Conservation (phyloP, 2,113 vertebrate species). For the Chiloscyllium plagiosum region DNA sequence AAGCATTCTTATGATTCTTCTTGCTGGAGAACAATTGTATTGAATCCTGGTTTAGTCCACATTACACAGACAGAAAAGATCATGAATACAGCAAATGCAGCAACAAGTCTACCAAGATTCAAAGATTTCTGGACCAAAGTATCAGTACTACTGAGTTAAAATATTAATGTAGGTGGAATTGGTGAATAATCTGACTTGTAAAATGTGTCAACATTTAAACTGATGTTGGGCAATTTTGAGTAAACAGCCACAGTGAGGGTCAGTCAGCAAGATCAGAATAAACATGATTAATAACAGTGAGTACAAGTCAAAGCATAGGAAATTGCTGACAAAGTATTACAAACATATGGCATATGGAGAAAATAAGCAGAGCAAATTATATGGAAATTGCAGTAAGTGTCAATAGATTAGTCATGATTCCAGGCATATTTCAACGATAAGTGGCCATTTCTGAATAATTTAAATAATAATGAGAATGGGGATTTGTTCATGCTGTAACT, state of each 20-base stretch:
- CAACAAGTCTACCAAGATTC: background rate
- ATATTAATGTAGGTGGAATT: background rate
- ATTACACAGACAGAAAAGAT: background rate
- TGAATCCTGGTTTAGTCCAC: background rate
- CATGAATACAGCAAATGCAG: constrained; percentile 1
- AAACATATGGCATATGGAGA: background rate
- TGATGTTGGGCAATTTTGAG: background rate
- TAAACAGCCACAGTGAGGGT: background rate
- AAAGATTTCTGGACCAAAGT: background rate
- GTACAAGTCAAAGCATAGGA: background rate
- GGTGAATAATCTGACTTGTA: constrained; percentile 24
- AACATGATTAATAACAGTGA: background rate
- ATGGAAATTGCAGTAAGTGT: constrained; percentile 25
- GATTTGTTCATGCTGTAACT: background rate
- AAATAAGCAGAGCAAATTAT: constrained; percentile 22
- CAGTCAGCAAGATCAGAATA: background rate
- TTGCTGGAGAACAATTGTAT: background rate
- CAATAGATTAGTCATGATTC: constrained; percentile 36
- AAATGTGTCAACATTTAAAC: background rate
- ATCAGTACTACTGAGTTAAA: background rate
- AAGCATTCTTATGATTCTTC: background rate
- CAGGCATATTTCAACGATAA: constrained; percentile 17
- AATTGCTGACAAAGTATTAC: constrained; percentile 8
- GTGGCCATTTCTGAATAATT: constrained; percentile 31
- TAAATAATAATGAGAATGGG: constrained; percentile 11